A percentile compares a stretch with the other conserved stretches of the same genome.
Conservation (phyloP, 1,140 invertebrate species). For the Trichogramma pretiosum region DNA sequence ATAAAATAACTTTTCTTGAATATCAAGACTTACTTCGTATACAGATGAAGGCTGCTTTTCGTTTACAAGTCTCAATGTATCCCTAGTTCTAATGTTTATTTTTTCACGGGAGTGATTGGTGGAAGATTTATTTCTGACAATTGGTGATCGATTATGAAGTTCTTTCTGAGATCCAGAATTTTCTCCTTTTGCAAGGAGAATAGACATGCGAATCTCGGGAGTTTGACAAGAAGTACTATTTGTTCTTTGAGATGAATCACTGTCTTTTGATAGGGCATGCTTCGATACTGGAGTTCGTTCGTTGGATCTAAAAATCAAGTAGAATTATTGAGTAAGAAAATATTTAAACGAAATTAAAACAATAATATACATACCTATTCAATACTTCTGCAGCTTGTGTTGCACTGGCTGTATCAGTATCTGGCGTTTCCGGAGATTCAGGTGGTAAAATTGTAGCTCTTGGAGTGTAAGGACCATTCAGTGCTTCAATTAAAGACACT, state of each 20-base stretch:
- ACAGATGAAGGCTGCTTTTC: slow-evolving; percentile 45
- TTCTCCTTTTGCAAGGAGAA: slow-evolving; percentile 57
- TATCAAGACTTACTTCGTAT: slow-evolving; percentile 41
- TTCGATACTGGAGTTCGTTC: slow-evolving; percentile 38
- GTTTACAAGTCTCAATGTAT: slow-evolving; percentile 50
- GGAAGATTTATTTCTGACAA: slow-evolving; percentile 34
- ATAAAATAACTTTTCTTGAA: background rate
- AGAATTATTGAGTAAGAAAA: slow-evolving; percentile 1
- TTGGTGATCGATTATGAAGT: slow-evolving; percentile 36
- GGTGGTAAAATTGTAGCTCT: slow-evolving; percentile 49
- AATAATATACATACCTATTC: slow-evolving; percentile 45
- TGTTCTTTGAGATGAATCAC: slow-evolving; percentile 32
- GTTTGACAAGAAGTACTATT: slow-evolving; percentile 36
- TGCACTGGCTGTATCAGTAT: slow-evolving; percentile 50
- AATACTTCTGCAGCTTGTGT: slow-evolving; percentile 59
- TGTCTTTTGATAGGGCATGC: slow-evolving; percentile 33
- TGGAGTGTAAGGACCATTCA: slow-evolving; percentile 82
- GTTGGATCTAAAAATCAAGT: slow-evolving; percentile 28
- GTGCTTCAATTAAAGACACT: slow-evolving; percentile 91
- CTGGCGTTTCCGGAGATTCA: slow-evolving; percentile 45
- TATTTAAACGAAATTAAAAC: background rate
- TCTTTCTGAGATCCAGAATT: slow-evolving; percentile 42
- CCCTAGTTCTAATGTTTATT: slow-evolving; percentile 36
- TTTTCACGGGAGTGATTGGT: slow-evolving; percentile 38
- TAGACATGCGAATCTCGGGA: slow-evolving; percentile 62